Percentiles rank a stretch among this genome's conserved stretches.
These are phyloP conservation scores for Pseudochirops corinnae DNA, from an alignment of 2,797 vertebrate genomes.

Conservation along the genomic window DNA sequence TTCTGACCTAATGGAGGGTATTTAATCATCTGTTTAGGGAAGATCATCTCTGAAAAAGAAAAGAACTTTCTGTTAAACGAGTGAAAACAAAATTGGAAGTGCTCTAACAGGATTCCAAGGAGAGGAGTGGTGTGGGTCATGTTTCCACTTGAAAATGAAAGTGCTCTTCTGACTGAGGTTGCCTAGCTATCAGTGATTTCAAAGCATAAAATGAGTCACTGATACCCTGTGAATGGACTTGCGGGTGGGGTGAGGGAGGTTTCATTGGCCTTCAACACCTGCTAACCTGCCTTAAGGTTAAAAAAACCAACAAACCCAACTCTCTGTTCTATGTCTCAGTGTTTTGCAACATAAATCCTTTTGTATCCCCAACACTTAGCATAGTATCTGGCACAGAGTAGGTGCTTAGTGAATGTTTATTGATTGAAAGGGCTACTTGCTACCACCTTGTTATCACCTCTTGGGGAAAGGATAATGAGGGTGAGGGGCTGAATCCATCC, in stretches of 20 bases:
- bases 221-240: neutral
- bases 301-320: neutral
- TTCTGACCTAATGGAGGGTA: neutral
- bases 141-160: conserved; percentile 28
- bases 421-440: neutral
- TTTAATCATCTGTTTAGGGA: neutral
- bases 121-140: neutral
- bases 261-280: neutral
- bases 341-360: neutral
- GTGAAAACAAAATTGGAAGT: neutral
- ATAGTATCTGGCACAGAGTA: neutral
- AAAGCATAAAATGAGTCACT: neutral
- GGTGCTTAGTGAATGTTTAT: neutral
- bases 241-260: neutral
- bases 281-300: neutral
- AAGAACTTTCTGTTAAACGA: neutral
- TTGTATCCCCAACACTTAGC: neutral
- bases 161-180: neutral
- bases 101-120: neutral
- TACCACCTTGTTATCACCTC: neutral
- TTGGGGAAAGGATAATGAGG: neutral
- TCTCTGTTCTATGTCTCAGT: neutral
- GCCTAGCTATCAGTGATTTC: neutral
- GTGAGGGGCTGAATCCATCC: neutral
- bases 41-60: neutral